phyloP scores from a whole-genome alignment of 2,888 invertebrate species.

The Cantharis flavilabris region DNA sequence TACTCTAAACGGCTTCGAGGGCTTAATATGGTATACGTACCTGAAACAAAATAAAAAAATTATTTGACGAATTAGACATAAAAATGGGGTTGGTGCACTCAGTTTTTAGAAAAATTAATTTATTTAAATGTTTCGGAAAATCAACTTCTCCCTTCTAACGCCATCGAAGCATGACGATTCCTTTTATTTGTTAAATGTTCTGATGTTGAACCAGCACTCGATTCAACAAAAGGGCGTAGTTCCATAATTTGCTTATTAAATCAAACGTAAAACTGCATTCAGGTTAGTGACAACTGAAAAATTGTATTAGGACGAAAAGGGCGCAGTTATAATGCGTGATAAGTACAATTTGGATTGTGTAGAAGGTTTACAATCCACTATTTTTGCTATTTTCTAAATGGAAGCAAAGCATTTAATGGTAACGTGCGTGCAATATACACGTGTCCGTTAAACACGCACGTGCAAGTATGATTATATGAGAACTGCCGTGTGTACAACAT shows the following conservation, averaged over 20 bases:
- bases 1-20: not conserved
- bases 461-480: constrained; percentile 30
- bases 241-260: constrained; percentile 33
- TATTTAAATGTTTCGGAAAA: not conserved
- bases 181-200: not conserved
- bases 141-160: not conserved
- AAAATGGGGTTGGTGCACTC: too few relatives aligned
- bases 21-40: not conserved
- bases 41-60: constrained; percentile 6
- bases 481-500: constrained; percentile 23
- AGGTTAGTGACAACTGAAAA: constrained; percentile 23
- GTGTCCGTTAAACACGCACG: constrained; percentile 36
- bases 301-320: constrained; percentile 16
- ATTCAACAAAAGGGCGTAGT: constrained; percentile 26
- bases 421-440: constrained; percentile 29
- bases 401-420: constrained; percentile 19
- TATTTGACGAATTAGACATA: too few relatives aligned
- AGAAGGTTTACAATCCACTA: constrained; percentile 27
- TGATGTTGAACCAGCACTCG: not conserved
- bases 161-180: not conserved
- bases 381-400: constrained; percentile 19
- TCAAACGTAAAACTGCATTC: constrained; percentile 27
- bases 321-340: constrained; percentile 25
- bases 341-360: constrained; percentile 23
- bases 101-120: not conserved